Percentiles rank a stretch among this genome's conserved stretches.
Conservation (phyloP, 2,113 vertebrate species). For the Erinaceus europaeus region DNA sequence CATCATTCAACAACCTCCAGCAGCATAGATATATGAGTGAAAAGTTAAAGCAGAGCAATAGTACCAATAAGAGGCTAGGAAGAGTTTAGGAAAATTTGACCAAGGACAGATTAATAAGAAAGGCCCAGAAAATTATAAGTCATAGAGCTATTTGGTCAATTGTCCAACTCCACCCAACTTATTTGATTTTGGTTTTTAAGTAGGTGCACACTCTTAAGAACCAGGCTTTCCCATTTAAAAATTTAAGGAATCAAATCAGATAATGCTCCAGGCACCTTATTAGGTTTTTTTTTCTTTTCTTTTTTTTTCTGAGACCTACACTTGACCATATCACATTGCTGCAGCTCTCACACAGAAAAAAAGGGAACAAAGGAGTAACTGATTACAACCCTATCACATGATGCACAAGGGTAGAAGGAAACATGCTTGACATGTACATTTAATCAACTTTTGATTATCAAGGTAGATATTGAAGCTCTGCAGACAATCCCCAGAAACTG, state of each 20-base stretch:
- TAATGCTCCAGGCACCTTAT: neutral
- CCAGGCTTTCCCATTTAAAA: neutral
- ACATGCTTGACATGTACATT: neutral
- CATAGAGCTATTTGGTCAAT: neutral
- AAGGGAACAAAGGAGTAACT: constrained; percentile 45
- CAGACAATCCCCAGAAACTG: neutral
- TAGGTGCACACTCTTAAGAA: neutral
- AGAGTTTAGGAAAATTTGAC: neutral
- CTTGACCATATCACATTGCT: neutral
- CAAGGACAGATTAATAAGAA: neutral
- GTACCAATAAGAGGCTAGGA: neutral
- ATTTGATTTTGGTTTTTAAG: neutral
- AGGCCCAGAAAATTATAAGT: neutral
- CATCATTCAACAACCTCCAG: neutral
- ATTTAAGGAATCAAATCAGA: neutral
- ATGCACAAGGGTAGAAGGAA: constrained; percentile 26
- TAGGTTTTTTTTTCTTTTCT: neutral
- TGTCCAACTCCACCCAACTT: neutral
- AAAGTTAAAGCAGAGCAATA: neutral
- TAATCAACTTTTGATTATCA: constrained; percentile 57
- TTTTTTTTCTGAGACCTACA: too few relatives aligned
- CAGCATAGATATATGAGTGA: too few relatives aligned
- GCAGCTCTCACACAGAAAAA: constrained; percentile 43
- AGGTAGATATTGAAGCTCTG: neutral
- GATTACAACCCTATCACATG: constrained; percentile 30